Evolutionary conservation across 2,113 vertebrate genomes (phyloP).

Genomic region (Centropus unirufus): DNA sequence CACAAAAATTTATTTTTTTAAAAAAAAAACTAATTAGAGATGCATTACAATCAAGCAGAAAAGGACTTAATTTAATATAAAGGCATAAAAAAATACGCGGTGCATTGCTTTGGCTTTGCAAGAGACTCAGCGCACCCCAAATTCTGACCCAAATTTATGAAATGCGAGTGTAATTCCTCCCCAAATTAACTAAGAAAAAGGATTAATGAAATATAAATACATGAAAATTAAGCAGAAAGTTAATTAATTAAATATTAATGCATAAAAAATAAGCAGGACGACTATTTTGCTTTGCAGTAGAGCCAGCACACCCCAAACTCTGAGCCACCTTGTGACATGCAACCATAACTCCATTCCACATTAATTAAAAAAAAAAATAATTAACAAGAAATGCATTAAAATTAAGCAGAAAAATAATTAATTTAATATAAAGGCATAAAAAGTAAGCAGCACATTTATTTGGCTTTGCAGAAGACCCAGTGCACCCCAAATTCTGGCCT

Average conservation of each 20-base stretch:
- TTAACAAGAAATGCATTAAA: not conserved
- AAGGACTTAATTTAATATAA: not conserved
- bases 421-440: not conserved
- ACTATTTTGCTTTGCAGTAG: not conserved
- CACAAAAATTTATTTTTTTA: too few species aligned
- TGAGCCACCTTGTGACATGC: not conserved
- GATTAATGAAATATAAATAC: not conserved
- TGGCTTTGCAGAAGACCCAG: too few species aligned
- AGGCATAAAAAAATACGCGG: not conserved
- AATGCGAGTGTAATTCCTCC: not conserved
- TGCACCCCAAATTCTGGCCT: not conserved
- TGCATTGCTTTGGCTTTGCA: not conserved
- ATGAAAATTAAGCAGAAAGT: not conserved
- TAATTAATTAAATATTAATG: not conserved
- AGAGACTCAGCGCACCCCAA: accelerated
- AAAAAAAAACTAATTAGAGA: not conserved
- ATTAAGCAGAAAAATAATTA: not conserved
- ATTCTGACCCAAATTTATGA: not conserved
- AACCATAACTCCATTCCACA: too few species aligned
- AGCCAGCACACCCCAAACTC: not conserved
- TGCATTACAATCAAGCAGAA: not conserved
- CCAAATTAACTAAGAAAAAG: not conserved
- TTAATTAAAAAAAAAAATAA: not conserved
- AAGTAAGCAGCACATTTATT: not conserved
- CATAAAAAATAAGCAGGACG: not conserved